These are phyloP conservation scores for Neelides sp. DNA, from an alignment of 1,140 invertebrate genomes.

Conservation along the genomic window DNA sequence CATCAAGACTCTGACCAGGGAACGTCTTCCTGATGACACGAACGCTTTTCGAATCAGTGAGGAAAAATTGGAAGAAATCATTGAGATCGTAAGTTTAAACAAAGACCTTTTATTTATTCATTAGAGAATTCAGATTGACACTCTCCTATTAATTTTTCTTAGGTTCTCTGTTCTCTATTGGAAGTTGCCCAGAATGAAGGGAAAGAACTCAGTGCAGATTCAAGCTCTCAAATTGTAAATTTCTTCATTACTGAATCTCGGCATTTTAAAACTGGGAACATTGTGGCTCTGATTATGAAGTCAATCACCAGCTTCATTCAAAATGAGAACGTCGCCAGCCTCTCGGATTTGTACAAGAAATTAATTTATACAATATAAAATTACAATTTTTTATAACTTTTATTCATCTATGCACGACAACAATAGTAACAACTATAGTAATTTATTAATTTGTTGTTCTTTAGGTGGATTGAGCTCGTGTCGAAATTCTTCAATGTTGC, in stretches of 20 bases:
- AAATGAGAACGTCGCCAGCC: slow-evolving; percentile 3
- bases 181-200: too few species aligned
- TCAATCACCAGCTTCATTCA: slow-evolving; percentile 16
- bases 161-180: too few species aligned
- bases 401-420: slow-evolving; percentile 1
- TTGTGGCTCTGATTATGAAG: neutral
- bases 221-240: too few species aligned
- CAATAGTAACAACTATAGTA: neutral
- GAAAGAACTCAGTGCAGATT: too few species aligned
- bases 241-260: slow-evolving; percentile 11
- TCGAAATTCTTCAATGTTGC: slow-evolving; percentile 15
- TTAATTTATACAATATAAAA: neutral
- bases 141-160: too few species aligned
- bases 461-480: slow-evolving; percentile 27
- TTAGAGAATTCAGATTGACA: too few species aligned
- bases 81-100: too few species aligned
- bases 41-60: too few species aligned
- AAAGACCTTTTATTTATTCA: too few species aligned
- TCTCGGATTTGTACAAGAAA: neutral
- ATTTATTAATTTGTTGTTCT: neutral
- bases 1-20: too few species aligned
- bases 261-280: slow-evolving; percentile 15
- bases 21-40: too few species aligned
- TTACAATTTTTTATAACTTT: neutral
- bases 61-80: too few species aligned